Percentiles rank a stretch among this genome's conserved stretches.
These are phyloP conservation scores for Sigmodon hispidus DNA, from an alignment of 2,113 vertebrate genomes.

Conservation along the genomic window DNA sequence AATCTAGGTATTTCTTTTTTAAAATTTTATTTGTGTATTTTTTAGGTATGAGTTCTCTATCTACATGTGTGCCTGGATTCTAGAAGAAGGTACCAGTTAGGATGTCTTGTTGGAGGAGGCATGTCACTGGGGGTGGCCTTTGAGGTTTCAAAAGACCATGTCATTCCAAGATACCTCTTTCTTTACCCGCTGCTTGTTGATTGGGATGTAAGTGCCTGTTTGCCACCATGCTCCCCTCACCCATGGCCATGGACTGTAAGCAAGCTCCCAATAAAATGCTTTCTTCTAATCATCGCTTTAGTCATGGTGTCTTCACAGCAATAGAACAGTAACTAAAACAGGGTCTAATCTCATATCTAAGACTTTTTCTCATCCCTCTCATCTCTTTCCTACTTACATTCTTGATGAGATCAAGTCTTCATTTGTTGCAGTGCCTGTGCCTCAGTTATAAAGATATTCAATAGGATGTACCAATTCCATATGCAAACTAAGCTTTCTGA, in stretches of 20 bases:
- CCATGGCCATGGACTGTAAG: not conserved
- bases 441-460: constrained; percentile 9
- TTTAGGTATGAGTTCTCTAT: not conserved
- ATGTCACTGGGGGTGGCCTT: not conserved
- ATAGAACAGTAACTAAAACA: not conserved
- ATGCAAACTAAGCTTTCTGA: constrained; percentile 26
- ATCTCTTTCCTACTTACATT: not conserved
- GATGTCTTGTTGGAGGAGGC: not conserved
- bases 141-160: not conserved
- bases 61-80: not conserved
- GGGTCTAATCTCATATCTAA: not conserved
- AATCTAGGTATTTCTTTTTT: not conserved
- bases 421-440: not conserved
- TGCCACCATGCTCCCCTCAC: not conserved
- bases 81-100: not conserved
- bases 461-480: not conserved
- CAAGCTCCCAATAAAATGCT: not conserved
- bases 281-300: not conserved
- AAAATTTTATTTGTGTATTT: not conserved
- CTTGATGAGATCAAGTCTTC: constrained; percentile 33
- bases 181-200: not conserved
- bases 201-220: not conserved
- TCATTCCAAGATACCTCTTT: not conserved
- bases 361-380: not conserved
- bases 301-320: not conserved